These are phyloP conservation scores for Eleginops maclovinus DNA, from an alignment of 2,113 vertebrate species.

Conservation along the genomic window DNA sequence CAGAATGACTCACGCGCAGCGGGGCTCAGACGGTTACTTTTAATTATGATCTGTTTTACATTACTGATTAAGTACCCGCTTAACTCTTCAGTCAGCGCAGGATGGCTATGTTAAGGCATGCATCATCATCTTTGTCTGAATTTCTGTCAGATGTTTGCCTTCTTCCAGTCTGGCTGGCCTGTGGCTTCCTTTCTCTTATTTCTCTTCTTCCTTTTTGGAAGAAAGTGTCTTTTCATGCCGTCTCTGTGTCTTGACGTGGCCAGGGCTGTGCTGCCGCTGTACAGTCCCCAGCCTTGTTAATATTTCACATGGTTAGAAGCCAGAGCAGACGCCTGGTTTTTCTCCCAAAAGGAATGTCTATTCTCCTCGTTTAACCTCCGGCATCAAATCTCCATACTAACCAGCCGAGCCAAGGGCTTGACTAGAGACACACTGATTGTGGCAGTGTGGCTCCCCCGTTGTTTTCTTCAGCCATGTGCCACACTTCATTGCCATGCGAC, in stretches of 20 bases:
- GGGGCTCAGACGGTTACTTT: constrained; percentile 27
- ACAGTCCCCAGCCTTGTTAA: constrained; percentile 71
- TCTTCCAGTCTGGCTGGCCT: background rate
- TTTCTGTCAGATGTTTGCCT: background rate
- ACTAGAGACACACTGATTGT: constrained; percentile 45
- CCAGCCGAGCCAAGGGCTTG: constrained; percentile 49
- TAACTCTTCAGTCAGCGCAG: constrained; percentile 16
- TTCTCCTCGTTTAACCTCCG: constrained; percentile 73
- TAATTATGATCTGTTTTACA: constrained; percentile 45
- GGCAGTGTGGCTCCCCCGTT: constrained; percentile 29
- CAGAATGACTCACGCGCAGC: constrained; percentile 43
- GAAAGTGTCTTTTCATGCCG: constrained; percentile 26
- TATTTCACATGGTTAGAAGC: constrained; percentile 74
- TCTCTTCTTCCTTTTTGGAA: constrained; percentile 28
- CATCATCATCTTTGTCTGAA: constrained; percentile 9
- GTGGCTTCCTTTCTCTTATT: background rate
- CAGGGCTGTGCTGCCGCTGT: constrained; percentile 35
- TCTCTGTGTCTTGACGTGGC: constrained; percentile 39
- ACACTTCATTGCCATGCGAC: constrained; percentile 7
- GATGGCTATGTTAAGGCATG: background rate
- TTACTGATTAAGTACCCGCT: constrained; percentile 44
- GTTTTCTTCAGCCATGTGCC: constrained; percentile 15
- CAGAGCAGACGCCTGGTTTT: constrained; percentile 55
- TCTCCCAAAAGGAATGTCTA: constrained; percentile 57
- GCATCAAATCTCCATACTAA: constrained; percentile 72